A percentile compares a stretch with the other conserved stretches of the same genome.
phyloP scores from a whole-genome alignment of 2,113 vertebrate genomes.

The Cairina moschata region DNA sequence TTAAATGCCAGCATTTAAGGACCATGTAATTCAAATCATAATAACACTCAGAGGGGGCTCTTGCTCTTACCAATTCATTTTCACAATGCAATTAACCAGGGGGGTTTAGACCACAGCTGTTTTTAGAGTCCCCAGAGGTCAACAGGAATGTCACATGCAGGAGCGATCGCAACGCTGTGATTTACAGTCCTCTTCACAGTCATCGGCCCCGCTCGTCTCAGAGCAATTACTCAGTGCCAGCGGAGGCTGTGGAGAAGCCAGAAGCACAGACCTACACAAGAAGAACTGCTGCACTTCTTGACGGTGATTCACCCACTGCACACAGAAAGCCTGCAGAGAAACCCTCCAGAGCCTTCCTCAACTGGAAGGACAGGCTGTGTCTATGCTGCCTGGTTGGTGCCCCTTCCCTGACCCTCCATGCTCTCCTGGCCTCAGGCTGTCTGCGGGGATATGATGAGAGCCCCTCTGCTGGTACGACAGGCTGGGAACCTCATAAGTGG shows the following conservation, averaged over 20 bases:
- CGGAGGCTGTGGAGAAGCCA: not conserved
- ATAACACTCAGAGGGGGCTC: constrained; percentile 19
- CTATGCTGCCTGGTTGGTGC: fast-evolving
- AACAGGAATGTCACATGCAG: constrained; percentile 8
- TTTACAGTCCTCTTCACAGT: not conserved
- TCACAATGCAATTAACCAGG: constrained; percentile 19
- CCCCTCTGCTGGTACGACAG: fast-evolving
- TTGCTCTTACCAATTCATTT: not conserved
- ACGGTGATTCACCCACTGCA: not conserved
- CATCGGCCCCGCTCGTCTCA: not conserved
- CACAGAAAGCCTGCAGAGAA: not conserved
- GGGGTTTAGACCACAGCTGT: constrained; percentile 29
- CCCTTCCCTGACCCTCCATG: not conserved
- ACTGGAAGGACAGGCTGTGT: fast-evolving
- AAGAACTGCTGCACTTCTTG: not conserved
- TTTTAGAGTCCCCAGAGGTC: constrained; percentile 47
- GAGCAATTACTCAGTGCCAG: not conserved
- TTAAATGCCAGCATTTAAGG: not conserved
- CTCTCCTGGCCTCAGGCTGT: not conserved
- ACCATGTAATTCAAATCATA: constrained; percentile 14
- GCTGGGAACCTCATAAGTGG: not conserved
- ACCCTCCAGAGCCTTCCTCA: not conserved
- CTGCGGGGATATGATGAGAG: not conserved
- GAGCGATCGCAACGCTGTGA: not conserved
- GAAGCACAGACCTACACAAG: not conserved